These are phyloP conservation scores for Rhaphigaster nebulosa DNA, from an alignment of 2,888 invertebrate species.

Conservation along the genomic window DNA sequence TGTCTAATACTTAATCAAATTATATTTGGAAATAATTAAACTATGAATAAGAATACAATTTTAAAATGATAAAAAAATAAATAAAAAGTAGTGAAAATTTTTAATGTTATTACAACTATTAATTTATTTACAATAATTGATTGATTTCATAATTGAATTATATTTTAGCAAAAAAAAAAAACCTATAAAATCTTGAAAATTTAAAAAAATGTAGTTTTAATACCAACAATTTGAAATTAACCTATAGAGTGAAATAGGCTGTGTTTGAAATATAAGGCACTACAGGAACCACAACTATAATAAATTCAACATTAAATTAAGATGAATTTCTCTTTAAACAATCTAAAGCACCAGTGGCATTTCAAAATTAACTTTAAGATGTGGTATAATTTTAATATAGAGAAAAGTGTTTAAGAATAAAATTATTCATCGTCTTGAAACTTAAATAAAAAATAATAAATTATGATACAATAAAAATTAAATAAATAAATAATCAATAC, in stretches of 20 bases:
- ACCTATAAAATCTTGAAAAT: too few species aligned
- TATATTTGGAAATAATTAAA: neutral
- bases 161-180: too few species aligned
- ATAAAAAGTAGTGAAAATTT: too few species aligned
- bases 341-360: constrained; percentile 1
- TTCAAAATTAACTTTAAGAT: neutral
- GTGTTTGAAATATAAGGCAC: neutral
- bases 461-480: neutral
- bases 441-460: constrained; percentile 25
- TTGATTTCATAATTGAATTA: too few species aligned
- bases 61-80: neutral
- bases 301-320: neutral
- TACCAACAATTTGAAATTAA: neutral
- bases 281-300: neutral
- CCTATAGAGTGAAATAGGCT: neutral
- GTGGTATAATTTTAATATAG: neutral
- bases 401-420: neutral
- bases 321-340: neutral
- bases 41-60: neutral
- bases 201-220: neutral
- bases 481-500: constrained; percentile 48
- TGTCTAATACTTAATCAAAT: neutral
- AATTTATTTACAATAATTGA: too few species aligned
- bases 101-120: too few species aligned
- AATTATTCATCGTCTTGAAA: neutral